Conservation (phyloP, 2,113 vertebrate genomes). For the Origma solitaria region DNA sequence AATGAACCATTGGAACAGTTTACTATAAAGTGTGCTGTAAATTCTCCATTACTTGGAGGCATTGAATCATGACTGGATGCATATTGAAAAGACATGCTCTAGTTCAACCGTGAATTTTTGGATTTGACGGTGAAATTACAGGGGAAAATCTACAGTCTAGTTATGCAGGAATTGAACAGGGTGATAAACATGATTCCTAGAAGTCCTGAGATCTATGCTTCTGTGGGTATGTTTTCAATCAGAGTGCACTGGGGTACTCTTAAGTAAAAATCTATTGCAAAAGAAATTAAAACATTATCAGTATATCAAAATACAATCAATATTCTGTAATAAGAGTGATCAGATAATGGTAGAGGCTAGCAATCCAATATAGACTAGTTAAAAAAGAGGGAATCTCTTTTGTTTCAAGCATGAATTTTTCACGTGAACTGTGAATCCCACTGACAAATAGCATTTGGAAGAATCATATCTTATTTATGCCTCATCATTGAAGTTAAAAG, state of each 20-base stretch:
- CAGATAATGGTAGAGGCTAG: not conserved
- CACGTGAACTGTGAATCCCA: not conserved
- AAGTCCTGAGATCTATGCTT: not conserved
- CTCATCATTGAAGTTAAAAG: not conserved
- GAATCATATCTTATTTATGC: not conserved
- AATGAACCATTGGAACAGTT: not conserved
- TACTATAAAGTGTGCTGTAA: not conserved
- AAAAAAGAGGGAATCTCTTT: not conserved
- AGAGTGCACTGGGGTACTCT: not conserved
- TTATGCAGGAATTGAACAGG: not conserved
- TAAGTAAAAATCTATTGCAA: not conserved
- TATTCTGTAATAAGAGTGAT: not conserved
- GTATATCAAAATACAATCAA: not conserved
- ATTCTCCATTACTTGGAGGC: conserved; percentile 2
- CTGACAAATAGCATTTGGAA: not conserved
- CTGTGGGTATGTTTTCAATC: not conserved
- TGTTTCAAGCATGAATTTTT: not conserved
- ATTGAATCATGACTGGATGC: not conserved
- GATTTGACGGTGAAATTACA: not conserved
- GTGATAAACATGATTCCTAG: not conserved
- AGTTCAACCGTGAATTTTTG: not conserved
- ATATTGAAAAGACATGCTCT: not conserved
- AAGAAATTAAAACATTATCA: not conserved
- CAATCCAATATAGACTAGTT: not conserved
- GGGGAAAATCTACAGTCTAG: not conserved